Conservation (phyloP, 2,113 vertebrate species). For the Hippocampus guttulatus region DNA sequence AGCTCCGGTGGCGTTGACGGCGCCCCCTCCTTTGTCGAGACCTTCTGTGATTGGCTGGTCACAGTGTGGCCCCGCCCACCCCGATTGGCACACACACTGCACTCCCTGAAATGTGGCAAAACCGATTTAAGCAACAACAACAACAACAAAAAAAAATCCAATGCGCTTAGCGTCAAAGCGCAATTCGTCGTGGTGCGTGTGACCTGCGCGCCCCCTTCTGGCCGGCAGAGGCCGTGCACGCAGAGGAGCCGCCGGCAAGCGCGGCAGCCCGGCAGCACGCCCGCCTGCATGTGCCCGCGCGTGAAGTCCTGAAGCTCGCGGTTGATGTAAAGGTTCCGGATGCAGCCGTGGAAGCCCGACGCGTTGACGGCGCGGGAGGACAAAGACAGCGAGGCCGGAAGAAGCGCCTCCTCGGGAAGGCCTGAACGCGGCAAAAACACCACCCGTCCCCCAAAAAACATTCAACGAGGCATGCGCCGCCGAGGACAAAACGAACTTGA, state of each 20-base stretch:
- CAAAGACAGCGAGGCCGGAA: constrained; percentile 79
- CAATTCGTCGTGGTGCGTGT: neutral
- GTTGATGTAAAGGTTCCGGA: constrained; percentile 97
- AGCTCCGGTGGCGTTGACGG: constrained; percentile 37
- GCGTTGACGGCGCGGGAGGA: constrained; percentile 81
- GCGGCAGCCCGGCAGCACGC: constrained; percentile 90
- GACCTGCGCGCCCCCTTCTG: constrained; percentile 64
- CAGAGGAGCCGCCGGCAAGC: constrained; percentile 89
- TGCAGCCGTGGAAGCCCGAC: constrained; percentile 94
- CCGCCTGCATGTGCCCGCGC: constrained; percentile 88
- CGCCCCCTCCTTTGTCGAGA: constrained; percentile 18
- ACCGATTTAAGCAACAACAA: neutral
- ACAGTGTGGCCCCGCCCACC: constrained; percentile 87
- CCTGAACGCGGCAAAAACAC: constrained; percentile 61
- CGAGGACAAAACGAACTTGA: too few relatives aligned
- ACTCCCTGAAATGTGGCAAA: constrained; percentile 66
- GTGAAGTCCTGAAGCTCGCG: constrained; percentile 97
- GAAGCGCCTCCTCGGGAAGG: constrained; percentile 86
- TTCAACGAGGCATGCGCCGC: too few relatives aligned
- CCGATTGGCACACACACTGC: constrained; percentile 83
- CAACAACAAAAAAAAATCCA: neutral
- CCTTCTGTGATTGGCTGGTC: constrained; percentile 73
- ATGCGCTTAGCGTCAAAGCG: neutral
- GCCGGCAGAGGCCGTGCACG: constrained; percentile 89
- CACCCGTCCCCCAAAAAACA: too few relatives aligned